phyloP scores from a whole-genome alignment of 1,140 invertebrate genomes.

The Lithobius niger region DNA sequence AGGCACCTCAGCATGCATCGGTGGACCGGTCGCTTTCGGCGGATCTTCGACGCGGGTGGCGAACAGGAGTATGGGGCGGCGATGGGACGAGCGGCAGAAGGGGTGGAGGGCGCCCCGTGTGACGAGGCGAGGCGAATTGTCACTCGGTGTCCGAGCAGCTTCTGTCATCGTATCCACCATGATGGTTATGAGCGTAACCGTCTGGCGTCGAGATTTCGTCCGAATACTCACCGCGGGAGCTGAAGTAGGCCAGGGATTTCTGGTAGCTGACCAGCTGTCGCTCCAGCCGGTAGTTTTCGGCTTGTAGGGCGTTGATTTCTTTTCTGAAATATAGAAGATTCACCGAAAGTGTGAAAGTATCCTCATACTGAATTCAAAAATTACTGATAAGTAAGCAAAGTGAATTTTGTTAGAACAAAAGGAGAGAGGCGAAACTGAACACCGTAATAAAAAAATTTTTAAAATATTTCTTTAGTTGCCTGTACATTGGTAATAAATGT shows the following conservation, averaged over 20 bases:
- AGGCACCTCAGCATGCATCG: not conserved
- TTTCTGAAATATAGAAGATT: slow-evolving; percentile 49
- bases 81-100: not conserved
- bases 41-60: not conserved
- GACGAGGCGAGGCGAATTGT: not conserved
- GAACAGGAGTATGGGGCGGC: not conserved
- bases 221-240: slow-evolving; percentile 33
- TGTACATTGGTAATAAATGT: too few species aligned
- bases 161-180: not conserved
- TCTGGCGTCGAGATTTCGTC: slow-evolving; percentile 4
- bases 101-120: not conserved
- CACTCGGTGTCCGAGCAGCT: slow-evolving; percentile 7
- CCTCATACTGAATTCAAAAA: slow-evolving; percentile 16
- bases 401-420: not conserved
- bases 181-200: slow-evolving; percentile 7
- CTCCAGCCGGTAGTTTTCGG: slow-evolving; percentile 73
- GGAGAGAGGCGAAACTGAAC: too few species aligned
- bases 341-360: not conserved
- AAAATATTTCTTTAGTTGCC: too few species aligned
- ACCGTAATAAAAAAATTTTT: too few species aligned
- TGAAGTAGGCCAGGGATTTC: slow-evolving; percentile 63
- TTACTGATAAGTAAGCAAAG: not conserved
- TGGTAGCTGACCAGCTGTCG: slow-evolving; percentile 76
- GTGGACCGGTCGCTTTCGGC: not conserved
- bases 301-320: slow-evolving; percentile 65